Evolutionary conservation across 37 sponge, comb jelly and placozoan species (phyloP), one percentile per base, ranked within the genome.

Genomic region (Crambe crambe): DNA sequence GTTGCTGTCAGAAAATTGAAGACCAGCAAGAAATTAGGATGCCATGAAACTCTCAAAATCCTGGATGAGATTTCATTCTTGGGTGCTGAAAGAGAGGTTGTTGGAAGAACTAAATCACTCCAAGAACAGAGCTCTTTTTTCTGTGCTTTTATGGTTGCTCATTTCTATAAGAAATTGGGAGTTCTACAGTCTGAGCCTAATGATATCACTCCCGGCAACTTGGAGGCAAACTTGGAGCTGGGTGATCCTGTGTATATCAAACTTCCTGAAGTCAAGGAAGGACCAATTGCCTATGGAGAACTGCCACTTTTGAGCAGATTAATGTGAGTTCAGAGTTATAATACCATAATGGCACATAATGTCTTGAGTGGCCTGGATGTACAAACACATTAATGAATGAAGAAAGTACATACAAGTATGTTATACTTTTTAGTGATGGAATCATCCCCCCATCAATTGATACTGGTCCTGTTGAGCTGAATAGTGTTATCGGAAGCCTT

Each of bases 131-230:
- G 89, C 34, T 41, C 51, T 37, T 34, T 81, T 22, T 60, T 76
- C 35, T 85, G 77, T 20, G 70, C 85, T 4, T 76, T 74, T n/a
- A 78, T 85, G 65, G 84, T 83, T 31, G 83, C 92, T 0, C 80
- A 87, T n/a, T 84, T 78, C 34, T 87, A 87, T 39, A 27, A 79
- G 30, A 31, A 75, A 36, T 37, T 91, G 38, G 88, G 88, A 22
- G 10, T 75, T 10, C 42, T 87, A 29, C 30, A 78, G 2, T 84
- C 58, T 0, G 68, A 79, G 6, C 92, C 88, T 9, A 30, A 47
- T 5, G 54, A 34, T 15, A 61, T 84, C 35, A 56, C 70, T 21
- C 88, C 85, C 1, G 58, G 42, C 20, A 75, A 23, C 17, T 51
- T 91, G 32, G 57, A 56, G 31, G 76, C 68, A 0, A 30, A 57